Base-by-base conservation (phyloP, 2,797 vertebrate genomes). In the Sebastes diaconus region DNA sequence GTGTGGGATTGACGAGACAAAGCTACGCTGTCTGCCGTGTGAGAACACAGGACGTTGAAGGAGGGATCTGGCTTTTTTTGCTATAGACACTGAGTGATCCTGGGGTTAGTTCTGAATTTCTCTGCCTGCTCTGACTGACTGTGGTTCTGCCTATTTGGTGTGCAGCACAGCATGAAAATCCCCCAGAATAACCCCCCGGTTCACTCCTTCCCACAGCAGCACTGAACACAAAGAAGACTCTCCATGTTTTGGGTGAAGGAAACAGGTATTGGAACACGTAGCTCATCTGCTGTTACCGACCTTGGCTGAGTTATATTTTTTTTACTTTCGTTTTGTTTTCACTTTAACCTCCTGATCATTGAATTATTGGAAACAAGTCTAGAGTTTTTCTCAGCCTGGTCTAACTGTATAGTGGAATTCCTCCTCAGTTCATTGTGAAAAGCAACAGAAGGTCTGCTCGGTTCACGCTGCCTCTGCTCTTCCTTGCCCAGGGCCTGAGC, bases 121-220 rank as follows among this genome's bases (percentile, higher is more conserved):
- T 86, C 88, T 81, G 87, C 81, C 91, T 77, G 85, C 87, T 92
- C 77, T 81, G 86, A 87, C 88, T 88, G 88, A 87, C 84, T 94
- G 87, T 60, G 71, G 90, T 89, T 92, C 89, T 90, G 93, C 90
- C 90, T 91, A 81, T 90, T 94, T 92, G 91, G 90, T 89, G 92
- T 91, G 92, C 93, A 94, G 93, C 88, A 77, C 88, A 81, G 92
- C 91, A 89, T 92, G 90, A 92, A 92, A 92, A 91, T 88, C 84
- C 88, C 88, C 83, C 81, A 61, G 64, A 89, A 92, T 89, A 91
- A 90, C 84, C 90, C 80, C 79, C 74, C 34, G 30, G 81, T 88
- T 81, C 86, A 54, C 73, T 84, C 87, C 42, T 88, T 90, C 92
- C 90, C 90, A 85, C 86, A 77, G 90, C 90, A 86, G 92, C 81